phyloP scores from a whole-genome alignment of 2,888 invertebrate genomes.

The Agonopterix alstromeriana region DNA sequence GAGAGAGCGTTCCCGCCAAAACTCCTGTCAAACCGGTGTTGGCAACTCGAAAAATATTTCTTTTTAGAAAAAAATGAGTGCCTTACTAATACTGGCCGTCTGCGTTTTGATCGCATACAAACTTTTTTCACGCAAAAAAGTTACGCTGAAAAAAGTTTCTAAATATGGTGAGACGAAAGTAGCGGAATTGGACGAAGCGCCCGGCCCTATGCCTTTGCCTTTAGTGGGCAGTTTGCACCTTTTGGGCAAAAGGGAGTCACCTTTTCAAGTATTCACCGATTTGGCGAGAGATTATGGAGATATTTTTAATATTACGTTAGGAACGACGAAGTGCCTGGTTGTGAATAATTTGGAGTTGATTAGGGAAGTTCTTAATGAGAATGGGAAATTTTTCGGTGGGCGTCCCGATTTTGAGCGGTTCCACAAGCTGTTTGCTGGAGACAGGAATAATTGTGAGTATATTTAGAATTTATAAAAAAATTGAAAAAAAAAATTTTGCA shows the following conservation, averaged over 20 bases:
- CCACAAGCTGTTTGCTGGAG: constrained; percentile 88
- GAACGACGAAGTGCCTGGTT: constrained; percentile 82
- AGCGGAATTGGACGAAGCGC: constrained; percentile 60
- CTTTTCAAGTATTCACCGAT: constrained; percentile 84
- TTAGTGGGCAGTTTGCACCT: constrained; percentile 84
- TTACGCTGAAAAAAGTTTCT: constrained; percentile 27
- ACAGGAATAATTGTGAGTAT: constrained; percentile 91
- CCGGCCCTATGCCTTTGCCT: constrained; percentile 81
- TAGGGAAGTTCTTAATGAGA: constrained; percentile 85
- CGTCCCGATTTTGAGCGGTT: constrained; percentile 89
- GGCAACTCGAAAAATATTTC: constrained; percentile 51
- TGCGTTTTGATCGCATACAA: constrained; percentile 44
- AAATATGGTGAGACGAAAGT: constrained; percentile 34
- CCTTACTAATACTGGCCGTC: constrained; percentile 40
- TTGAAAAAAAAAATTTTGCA: neutral
- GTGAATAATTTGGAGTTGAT: constrained; percentile 85
- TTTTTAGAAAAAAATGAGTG: constrained; percentile 61
- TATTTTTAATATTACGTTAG: constrained; percentile 82
- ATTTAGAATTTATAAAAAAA: constrained; percentile 5
- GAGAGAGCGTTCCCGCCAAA: constrained; percentile 40
- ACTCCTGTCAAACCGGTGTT: constrained; percentile 40
- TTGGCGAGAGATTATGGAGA: constrained; percentile 83
- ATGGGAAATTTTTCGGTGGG: constrained; percentile 89
- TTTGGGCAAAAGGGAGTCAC: constrained; percentile 78
- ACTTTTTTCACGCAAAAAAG: constrained; percentile 36